These are phyloP conservation scores for Fistularia commersonii DNA, from an alignment of 2,797 vertebrate genomes.

Conservation along the genomic window DNA sequence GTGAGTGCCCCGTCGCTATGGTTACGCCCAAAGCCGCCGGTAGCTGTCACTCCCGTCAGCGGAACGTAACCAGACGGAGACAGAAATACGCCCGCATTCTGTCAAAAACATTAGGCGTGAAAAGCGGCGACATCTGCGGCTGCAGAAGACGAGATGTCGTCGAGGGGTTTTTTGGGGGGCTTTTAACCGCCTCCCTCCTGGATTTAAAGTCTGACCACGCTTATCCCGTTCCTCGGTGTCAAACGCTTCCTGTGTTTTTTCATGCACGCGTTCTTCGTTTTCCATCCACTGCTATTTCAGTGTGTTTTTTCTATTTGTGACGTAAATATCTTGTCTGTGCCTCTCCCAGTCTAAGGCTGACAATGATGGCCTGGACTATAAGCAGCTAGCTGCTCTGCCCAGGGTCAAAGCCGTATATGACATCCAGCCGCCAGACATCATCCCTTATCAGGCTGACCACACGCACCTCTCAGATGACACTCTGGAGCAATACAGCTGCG, in stretches of 20 bases:
- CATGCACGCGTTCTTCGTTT: not conserved
- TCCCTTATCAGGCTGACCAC: conserved; percentile 92
- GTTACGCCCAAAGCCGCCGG: not conserved
- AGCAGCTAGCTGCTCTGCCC: conserved; percentile 89
- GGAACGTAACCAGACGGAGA: conserved; percentile 7
- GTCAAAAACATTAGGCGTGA: no score
- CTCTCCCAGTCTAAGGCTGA: conserved; percentile 84
- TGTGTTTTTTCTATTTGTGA: no score
- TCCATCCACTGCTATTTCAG: not conserved
- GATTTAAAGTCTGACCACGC: no score
- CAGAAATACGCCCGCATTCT: no score
- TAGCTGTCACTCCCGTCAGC: conserved; percentile 29
- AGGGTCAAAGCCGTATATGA: conserved; percentile 92
- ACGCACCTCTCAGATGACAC: conserved; percentile 87
- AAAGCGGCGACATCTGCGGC: no score
- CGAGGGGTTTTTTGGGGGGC: no score
- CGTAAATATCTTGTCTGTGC: no score
- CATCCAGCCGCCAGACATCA: conserved; percentile 89
- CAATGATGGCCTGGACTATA: conserved; percentile 88
- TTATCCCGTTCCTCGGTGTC: no score
- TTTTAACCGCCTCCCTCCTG: no score
- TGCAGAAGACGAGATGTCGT: no score
- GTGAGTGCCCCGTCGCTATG: conserved; percentile 74
- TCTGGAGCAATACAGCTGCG: conserved; percentile 88
- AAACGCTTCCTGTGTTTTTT: conserved; percentile 1